A percentile compares a stretch with the other conserved stretches of the same genome.
phyloP scores from a whole-genome alignment of 2,888 invertebrate species.

The Meghimatium bilineatum region DNA sequence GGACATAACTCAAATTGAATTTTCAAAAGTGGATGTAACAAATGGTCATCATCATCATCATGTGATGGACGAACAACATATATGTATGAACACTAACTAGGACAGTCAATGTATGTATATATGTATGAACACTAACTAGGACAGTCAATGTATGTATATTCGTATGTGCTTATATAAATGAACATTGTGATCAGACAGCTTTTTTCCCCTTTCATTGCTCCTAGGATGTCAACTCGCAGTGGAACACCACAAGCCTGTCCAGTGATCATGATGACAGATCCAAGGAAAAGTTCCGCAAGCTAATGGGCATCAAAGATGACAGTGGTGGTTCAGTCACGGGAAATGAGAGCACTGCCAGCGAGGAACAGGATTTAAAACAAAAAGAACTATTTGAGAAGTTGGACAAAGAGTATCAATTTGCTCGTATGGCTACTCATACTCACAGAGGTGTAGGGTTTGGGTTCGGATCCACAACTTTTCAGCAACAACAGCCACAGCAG shows the following conservation, averaged over 20 bases:
- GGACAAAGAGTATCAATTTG: slow-evolving; percentile 97
- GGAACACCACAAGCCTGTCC: slow-evolving; percentile 81
- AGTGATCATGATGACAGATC: slow-evolving; percentile 94
- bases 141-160: too few species aligned
- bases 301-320: slow-evolving; percentile 93
- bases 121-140: too few species aligned
- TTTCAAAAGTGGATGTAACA: too few species aligned
- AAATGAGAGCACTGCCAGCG: slow-evolving; percentile 49
- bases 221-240: slow-evolving; percentile 67
- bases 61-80: too few species aligned
- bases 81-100: too few species aligned
- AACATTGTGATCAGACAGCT: too few species aligned
- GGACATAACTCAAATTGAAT: too few species aligned
- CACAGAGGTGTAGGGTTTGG: slow-evolving; percentile 84
- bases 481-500: slow-evolving; percentile 1
- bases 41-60: too few species aligned
- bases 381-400: slow-evolving; percentile 91
- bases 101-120: too few species aligned
- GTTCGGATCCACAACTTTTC: slow-evolving; percentile 64
- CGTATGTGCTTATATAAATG: too few species aligned
- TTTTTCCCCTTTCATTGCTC: neutral
- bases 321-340: slow-evolving; percentile 35
- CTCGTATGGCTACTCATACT: slow-evolving; percentile 95
- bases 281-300: slow-evolving; percentile 94
- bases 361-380: slow-evolving; percentile 74